Percentiles rank a stretch among this genome's conserved stretches.
Conservation (phyloP, 1,140 invertebrate genomes). For the Drosophila guanche region DNA sequence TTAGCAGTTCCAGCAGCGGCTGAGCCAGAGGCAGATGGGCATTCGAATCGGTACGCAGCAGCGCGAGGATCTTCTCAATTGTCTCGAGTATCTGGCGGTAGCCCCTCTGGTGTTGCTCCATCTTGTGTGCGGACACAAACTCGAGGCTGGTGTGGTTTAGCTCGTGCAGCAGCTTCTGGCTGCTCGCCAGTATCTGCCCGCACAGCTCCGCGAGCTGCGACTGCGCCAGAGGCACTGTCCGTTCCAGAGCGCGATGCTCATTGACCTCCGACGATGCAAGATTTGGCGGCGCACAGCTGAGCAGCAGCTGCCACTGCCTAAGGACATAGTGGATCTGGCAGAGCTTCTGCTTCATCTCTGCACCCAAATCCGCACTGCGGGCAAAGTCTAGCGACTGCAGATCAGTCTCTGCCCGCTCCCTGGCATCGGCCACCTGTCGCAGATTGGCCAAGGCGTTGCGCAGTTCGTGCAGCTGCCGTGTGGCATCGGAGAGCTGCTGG, state of each 20-base stretch:
- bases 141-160: slow-evolving; percentile 36
- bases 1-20: slow-evolving; percentile 49
- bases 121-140: slow-evolving; percentile 40
- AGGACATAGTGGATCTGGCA: slow-evolving; percentile 57
- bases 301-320: slow-evolving; percentile 63
- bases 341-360: slow-evolving; percentile 49
- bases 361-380: slow-evolving; percentile 34
- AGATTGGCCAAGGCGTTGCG: slow-evolving; percentile 71
- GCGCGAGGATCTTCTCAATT: slow-evolving; percentile 39
- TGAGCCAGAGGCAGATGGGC: slow-evolving; percentile 67
- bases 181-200: slow-evolving; percentile 39
- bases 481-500: slow-evolving; percentile 68
- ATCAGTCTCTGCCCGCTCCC: slow-evolving; percentile 6
- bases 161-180: slow-evolving; percentile 38
- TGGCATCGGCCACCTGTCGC: slow-evolving; percentile 46
- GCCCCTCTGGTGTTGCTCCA: slow-evolving; percentile 29
- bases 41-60: slow-evolving; percentile 18
- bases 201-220: slow-evolving; percentile 37
- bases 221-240: slow-evolving; percentile 15
- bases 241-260: slow-evolving; percentile 25
- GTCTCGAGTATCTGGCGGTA: slow-evolving; percentile 37
- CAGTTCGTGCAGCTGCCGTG: slow-evolving; percentile 80
- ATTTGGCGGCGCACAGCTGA: slow-evolving; percentile 53
- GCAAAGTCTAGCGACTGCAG: slow-evolving; percentile 25
- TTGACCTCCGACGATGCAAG: neutral